These are phyloP conservation scores for Apistogramma diplotaenia DNA, from an alignment of 2,113 vertebrate species.

Conservation along the genomic window DNA sequence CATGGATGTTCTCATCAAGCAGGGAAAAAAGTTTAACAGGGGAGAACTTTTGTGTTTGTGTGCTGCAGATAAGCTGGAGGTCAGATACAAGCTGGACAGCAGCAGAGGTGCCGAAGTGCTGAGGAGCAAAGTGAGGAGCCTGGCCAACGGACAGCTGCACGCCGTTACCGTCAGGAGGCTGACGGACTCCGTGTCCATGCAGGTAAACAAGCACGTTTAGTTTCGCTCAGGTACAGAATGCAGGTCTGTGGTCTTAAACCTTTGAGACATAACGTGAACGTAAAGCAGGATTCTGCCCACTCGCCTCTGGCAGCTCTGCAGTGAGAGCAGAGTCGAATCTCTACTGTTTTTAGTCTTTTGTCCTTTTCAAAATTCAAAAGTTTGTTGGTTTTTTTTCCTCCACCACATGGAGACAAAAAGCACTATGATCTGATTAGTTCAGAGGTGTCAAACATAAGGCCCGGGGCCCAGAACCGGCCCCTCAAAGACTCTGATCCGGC, in stretches of 20 bases:
- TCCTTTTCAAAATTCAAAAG: background rate
- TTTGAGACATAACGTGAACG: no score
- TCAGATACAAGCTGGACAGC: constrained; percentile 71
- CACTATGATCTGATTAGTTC: background rate
- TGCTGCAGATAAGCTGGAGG: constrained; percentile 70
- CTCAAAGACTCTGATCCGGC: no score
- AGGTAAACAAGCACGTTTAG: constrained; percentile 46
- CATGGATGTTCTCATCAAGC: background rate
- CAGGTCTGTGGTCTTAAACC: no score
- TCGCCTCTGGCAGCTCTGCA: background rate
- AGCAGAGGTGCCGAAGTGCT: constrained; percentile 61
- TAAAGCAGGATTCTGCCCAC: no score
- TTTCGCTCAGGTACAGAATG: background rate
- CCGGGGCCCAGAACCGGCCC: no score
- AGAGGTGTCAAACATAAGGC: no score
- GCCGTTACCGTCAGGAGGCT: constrained; percentile 53
- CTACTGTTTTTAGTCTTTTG: background rate
- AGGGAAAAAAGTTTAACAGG: background rate
- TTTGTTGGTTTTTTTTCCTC: background rate
- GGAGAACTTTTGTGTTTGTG: constrained; percentile 7
- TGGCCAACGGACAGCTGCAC: constrained; percentile 72
- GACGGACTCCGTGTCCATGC: constrained; percentile 54
- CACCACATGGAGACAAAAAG: background rate
- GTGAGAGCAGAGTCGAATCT: background rate
- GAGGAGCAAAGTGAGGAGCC: constrained; percentile 48